Percentiles rank a stretch among this genome's conserved stretches.
Evolutionary conservation across 2,797 vertebrate species (phyloP).

Genomic region (Alcedo atthis): DNA sequence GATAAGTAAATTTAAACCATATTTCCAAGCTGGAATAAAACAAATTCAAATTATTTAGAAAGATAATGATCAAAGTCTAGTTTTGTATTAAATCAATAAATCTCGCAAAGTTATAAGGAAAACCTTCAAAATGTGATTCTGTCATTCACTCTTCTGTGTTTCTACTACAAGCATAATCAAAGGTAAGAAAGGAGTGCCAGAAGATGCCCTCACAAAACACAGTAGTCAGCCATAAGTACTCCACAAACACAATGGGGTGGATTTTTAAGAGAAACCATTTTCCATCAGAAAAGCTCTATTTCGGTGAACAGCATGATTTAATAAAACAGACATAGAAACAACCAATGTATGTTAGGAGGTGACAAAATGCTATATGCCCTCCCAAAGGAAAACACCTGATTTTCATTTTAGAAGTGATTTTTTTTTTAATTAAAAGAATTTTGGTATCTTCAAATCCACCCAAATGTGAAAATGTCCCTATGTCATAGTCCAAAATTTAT

Average conservation of each 20-base stretch:
- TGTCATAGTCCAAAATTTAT: background rate
- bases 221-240: background rate
- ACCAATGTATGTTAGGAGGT: background rate
- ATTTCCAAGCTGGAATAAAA: conserved; percentile 1
- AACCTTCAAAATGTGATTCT: background rate
- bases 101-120: background rate
- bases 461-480: background rate
- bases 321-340: background rate
- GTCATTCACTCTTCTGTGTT: background rate
- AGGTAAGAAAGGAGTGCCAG: background rate
- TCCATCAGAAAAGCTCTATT: background rate
- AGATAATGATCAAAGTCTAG: conserved; percentile 12
- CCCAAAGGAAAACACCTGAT: background rate
- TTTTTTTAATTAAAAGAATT: background rate
- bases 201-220: background rate
- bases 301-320: background rate
- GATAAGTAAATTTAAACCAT: conserved; percentile 10
- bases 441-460: background rate
- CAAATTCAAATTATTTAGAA: conserved; percentile 1
- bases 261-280: background rate
- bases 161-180: background rate
- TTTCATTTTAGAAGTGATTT: background rate
- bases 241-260: background rate
- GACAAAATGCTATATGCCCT: background rate
- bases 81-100: conserved; percentile 25